phyloP scores from a whole-genome alignment of 2,797 vertebrate species.

The Anomalospiza imberbis region DNA sequence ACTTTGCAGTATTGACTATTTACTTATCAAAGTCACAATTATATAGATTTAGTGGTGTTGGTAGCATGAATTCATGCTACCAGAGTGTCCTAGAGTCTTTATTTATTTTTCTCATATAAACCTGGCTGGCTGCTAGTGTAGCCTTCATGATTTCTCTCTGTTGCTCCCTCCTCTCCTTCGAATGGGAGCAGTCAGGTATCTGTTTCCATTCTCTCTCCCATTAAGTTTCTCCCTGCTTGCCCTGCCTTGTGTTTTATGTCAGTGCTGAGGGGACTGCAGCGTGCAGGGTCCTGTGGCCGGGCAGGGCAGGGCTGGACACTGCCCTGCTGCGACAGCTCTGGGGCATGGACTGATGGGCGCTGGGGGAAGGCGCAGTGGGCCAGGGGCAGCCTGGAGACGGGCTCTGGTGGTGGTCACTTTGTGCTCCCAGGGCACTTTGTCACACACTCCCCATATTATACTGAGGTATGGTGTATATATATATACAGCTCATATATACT shows the following conservation, averaged over 20 bases:
- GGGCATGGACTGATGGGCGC: fast-evolving
- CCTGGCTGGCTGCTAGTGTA: not conserved
- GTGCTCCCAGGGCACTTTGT: not conserved
- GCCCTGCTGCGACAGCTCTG: fast-evolving
- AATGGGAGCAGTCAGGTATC: not conserved
- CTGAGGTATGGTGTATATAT: not conserved
- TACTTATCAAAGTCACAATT: not conserved
- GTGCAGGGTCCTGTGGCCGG: fast-evolving
- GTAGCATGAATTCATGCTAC: fast-evolving
- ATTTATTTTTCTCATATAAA: not conserved
- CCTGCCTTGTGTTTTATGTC: not conserved
- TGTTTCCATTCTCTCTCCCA: not conserved
- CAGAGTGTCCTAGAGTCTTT: not conserved
- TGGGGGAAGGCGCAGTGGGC: not conserved
- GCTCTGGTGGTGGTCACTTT: fast-evolving
- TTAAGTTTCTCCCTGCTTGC: not conserved
- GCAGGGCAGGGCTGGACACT: not conserved
- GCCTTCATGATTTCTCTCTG: not conserved
- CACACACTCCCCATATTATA: not conserved
- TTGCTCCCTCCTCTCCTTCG: not conserved
- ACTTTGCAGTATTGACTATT: not conserved
- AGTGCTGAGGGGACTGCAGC: fast-evolving
- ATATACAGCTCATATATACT: not conserved
- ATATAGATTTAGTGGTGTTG: not conserved
- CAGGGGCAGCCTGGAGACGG: not conserved